Percentiles rank a stretch among this genome's conserved stretches.
phyloP scores from a whole-genome alignment of 2,113 vertebrate species.

The Grammomys dolichurus region DNA sequence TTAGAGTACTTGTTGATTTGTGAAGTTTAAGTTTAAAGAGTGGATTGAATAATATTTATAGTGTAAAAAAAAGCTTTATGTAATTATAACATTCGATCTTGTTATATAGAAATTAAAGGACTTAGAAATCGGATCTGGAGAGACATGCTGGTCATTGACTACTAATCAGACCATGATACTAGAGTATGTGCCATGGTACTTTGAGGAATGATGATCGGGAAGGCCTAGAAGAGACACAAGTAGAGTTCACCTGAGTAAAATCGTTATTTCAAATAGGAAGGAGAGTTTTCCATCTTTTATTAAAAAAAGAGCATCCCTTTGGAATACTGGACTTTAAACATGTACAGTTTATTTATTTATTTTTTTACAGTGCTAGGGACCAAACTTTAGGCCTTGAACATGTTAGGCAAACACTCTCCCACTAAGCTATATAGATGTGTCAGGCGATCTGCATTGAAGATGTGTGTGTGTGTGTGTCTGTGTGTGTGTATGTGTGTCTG shows the following conservation, averaged over 20 bases:
- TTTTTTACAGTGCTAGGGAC: background rate
- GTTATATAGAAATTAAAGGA: conserved; percentile 17
- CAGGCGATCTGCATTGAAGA: conserved; percentile 18
- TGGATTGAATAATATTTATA: conserved; percentile 56
- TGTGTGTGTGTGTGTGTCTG: background rate
- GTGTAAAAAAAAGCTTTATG: background rate
- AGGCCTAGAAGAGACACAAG: conserved; percentile 12
- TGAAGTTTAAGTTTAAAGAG: conserved; percentile 47
- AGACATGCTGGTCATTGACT: background rate
- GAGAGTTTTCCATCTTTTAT: background rate
- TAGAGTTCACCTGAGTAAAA: conserved; percentile 11
- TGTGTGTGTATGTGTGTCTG: background rate
- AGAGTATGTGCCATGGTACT: background rate
- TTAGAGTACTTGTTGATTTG: conserved; percentile 39
- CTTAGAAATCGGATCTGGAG: conserved; percentile 3
- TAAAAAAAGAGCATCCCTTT: conserved; percentile 11
- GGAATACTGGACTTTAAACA: conserved; percentile 37
- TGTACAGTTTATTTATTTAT: background rate
- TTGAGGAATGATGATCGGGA: background rate
- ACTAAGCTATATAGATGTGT: background rate
- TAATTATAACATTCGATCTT: conserved; percentile 28
- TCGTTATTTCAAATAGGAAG: conserved; percentile 44
- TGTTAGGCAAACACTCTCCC: background rate
- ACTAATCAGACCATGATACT: background rate
- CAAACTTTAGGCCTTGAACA: background rate